Evolutionary conservation across 2,113 vertebrate genomes (phyloP).

Genomic region (Callipepla squamata): DNA sequence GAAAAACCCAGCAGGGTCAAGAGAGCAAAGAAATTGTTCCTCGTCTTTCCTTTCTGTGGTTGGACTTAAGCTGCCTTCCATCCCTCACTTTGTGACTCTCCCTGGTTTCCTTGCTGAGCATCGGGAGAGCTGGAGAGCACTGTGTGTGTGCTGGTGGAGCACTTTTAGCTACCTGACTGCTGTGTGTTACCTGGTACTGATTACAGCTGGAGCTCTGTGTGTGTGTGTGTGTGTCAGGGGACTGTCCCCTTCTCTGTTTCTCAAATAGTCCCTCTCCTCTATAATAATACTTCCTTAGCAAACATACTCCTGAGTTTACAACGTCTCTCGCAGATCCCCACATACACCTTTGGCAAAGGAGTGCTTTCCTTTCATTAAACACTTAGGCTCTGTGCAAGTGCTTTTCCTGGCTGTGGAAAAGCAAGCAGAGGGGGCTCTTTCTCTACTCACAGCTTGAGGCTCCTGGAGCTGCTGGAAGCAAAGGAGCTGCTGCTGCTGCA

Average conservation of each 20-base stretch:
- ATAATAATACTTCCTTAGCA: neutral
- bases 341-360: neutral
- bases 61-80: neutral
- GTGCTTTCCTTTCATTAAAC: neutral
- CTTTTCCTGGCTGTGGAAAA: slow-evolving; percentile 22
- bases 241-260: neutral
- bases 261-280: neutral
- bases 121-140: neutral
- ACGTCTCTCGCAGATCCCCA: neutral
- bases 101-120: neutral
- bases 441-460: slow-evolving; percentile 10
- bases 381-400: neutral
- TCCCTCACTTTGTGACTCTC: neutral
- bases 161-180: neutral
- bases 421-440: slow-evolving; percentile 65
- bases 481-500: slow-evolving; percentile 1
- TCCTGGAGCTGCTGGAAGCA: slow-evolving; percentile 53
- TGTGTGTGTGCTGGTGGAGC: rapidly evolving
- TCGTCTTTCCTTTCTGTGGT: neutral
- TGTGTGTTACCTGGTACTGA: neutral
- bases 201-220: neutral
- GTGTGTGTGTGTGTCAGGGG: neutral
- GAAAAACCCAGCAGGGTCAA: neutral
- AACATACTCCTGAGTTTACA: rapidly evolving
- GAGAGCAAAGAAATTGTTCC: neutral